Percentiles rank a stretch among this genome's conserved stretches.
Evolutionary conservation across 2,113 vertebrate species (phyloP).

Genomic region (Columba janthina): DNA sequence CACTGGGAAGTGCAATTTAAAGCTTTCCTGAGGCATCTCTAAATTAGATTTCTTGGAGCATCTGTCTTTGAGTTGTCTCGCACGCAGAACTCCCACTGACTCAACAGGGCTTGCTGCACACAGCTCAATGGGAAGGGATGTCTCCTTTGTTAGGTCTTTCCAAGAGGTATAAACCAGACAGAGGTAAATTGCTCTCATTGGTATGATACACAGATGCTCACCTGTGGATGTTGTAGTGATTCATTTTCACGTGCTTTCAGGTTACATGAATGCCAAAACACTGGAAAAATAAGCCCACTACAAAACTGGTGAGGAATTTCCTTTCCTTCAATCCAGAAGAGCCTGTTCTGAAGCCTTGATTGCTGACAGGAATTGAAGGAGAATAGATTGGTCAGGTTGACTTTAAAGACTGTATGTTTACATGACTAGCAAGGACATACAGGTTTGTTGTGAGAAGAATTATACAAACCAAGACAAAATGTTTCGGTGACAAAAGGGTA

Average conservation of each 20-base stretch:
- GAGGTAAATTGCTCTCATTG: not conserved
- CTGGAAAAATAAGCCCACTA: not conserved
- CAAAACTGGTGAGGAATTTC: not conserved
- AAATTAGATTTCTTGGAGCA: not conserved
- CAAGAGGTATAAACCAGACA: not conserved
- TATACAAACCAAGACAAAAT: not conserved
- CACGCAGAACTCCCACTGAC: not conserved
- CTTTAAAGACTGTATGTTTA: not conserved
- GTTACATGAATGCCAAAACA: not conserved
- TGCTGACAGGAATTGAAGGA: not conserved
- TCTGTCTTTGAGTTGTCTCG: not conserved
- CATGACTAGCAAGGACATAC: not conserved
- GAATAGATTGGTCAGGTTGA: not conserved
- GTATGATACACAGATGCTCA: not conserved
- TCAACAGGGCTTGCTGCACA: not conserved
- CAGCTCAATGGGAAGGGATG: not conserved
- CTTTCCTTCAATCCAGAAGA: not conserved
- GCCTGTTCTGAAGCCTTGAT: not conserved
- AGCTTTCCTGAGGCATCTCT: constrained; percentile 45
- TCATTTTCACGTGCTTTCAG: not conserved
- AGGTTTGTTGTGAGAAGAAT: not conserved
- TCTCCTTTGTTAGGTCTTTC: not conserved
- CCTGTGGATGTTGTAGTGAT: not conserved
- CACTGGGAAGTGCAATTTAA: constrained; percentile 33
- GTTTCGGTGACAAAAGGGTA: not conserved